These are phyloP conservation scores for Macheiramphus alcinus DNA, from an alignment of 2,113 vertebrate genomes.

Conservation along the genomic window DNA sequence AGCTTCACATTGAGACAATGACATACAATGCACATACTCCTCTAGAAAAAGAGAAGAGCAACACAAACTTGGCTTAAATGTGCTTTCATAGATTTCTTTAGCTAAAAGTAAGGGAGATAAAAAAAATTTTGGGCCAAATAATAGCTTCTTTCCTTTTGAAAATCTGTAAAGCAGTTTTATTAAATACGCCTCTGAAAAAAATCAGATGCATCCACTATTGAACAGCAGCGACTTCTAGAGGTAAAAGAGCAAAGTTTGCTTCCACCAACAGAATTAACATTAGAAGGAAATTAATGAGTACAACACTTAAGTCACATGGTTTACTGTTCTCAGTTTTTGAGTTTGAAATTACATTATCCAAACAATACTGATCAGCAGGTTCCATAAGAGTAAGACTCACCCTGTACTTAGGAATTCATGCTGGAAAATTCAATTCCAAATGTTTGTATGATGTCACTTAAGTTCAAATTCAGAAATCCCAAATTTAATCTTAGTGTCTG, in stretches of 20 bases:
- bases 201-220: background rate
- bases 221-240: background rate
- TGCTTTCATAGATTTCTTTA: background rate
- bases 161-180: background rate
- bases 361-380: background rate
- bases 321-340: background rate
- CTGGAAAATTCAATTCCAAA: background rate
- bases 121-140: background rate
- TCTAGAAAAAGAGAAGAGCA: background rate
- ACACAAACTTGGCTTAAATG: background rate
- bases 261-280: background rate
- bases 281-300: background rate
- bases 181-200: background rate
- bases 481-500: background rate
- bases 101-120: background rate
- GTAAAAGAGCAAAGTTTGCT: background rate
- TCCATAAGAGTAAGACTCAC: background rate
- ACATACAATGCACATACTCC: background rate
- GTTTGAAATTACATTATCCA: background rate
- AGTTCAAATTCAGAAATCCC: background rate
- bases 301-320: background rate
- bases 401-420: background rate
- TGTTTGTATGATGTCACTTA: background rate
- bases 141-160: background rate
- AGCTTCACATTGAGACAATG: background rate